Conservation (phyloP, 2,888 invertebrate genomes). For the Marasmarcha lunaedactyla region DNA sequence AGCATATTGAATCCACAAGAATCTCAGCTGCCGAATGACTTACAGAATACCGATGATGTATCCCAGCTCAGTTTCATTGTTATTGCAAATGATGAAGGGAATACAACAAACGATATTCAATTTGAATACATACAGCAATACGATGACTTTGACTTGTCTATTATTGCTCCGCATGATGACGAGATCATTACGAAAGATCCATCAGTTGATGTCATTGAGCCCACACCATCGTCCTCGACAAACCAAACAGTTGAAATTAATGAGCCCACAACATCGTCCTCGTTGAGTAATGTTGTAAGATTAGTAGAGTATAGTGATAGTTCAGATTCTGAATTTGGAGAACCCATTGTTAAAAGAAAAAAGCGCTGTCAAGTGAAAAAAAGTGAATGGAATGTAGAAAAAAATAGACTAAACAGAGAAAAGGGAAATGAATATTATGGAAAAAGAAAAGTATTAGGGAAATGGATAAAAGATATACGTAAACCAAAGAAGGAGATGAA, state of each 20-base stretch:
- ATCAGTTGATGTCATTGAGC: neutral
- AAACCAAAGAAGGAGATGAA: slow-evolving; percentile 10
- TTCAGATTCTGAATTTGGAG: slow-evolving; percentile 9
- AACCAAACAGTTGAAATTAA: neutral
- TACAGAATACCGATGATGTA: too few species aligned
- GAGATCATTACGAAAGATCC: neutral
- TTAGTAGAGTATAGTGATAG: neutral
- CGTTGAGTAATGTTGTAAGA: neutral
- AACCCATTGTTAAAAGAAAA: slow-evolving; percentile 10
- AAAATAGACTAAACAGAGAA: slow-evolving; percentile 10
- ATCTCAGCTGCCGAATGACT: too few species aligned
- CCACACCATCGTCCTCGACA: neutral
- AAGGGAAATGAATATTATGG: slow-evolving; percentile 11
- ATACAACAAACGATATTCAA: too few species aligned
- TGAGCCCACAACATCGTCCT: neutral
- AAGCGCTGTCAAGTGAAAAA: slow-evolving; percentile 14
- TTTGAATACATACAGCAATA: too few species aligned
- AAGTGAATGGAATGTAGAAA: slow-evolving; percentile 8
- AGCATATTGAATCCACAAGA: too few species aligned
- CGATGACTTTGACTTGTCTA: neutral
- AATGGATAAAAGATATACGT: slow-evolving; percentile 11
- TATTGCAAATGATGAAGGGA: too few species aligned
- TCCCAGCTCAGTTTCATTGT: too few species aligned
- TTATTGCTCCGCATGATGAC: neutral
- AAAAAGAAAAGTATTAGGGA: slow-evolving; percentile 11